A percentile compares a stretch with the other conserved stretches of the same genome.
Conservation (phyloP, 2,888 invertebrate genomes). For the Andrena bucephala region DNA sequence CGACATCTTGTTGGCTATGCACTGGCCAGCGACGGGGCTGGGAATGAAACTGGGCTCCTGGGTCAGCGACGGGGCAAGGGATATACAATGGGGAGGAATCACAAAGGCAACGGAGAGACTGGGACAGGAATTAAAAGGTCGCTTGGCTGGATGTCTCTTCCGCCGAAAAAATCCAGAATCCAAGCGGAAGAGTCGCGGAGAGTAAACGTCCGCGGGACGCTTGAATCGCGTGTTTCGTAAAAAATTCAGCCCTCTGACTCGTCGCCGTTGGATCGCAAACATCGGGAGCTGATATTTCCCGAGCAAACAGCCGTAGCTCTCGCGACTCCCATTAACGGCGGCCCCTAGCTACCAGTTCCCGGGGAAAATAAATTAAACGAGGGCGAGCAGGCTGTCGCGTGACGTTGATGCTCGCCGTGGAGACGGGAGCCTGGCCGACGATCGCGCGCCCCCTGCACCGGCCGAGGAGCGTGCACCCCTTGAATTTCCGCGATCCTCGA, state of each 20-base stretch:
- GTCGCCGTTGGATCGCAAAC: conserved; percentile 17
- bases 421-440: not conserved
- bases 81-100: too few relatives aligned
- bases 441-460: not conserved
- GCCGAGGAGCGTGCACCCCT: not conserved
- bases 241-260: conserved; percentile 24
- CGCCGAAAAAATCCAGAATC: not conserved
- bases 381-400: not conserved
- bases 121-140: too few relatives aligned
- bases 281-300: conserved; percentile 59
- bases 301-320: conserved; percentile 57
- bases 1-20: too few relatives aligned
- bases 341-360: conserved; percentile 21
- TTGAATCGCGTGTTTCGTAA: conserved; percentile 22
- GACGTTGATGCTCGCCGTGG: not conserved
- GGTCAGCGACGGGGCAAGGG: too few relatives aligned
- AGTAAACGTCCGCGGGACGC: too few relatives aligned
- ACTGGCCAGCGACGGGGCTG: too few relatives aligned
- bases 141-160: too few relatives aligned
- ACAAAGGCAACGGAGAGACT: too few relatives aligned
- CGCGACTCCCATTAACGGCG: conserved; percentile 34
- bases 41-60: too few relatives aligned
- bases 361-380: conserved; percentile 63
- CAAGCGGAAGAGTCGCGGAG: too few relatives aligned
- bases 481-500: conserved; percentile 17